phyloP scores from a whole-genome alignment of 2,113 vertebrate species.

The Pyxicephalus adspersus region DNA sequence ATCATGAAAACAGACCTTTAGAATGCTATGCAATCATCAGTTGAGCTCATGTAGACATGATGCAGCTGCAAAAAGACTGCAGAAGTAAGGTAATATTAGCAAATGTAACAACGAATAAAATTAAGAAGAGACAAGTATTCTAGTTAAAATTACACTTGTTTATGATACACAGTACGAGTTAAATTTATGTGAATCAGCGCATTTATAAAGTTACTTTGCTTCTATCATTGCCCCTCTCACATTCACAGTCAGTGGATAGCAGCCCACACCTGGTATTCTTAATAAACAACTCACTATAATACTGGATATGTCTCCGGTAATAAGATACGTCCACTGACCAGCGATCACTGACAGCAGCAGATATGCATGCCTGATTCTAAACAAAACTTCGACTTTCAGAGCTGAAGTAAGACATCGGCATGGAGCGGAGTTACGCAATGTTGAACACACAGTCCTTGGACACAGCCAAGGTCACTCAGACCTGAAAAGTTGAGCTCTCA shows the following conservation, averaged over 20 bases:
- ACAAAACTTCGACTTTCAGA: slow-evolving; percentile 31
- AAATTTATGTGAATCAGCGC: no score
- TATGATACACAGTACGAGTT: no score
- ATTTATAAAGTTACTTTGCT: no score
- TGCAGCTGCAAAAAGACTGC: no score
- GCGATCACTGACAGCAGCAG: slow-evolving; percentile 14
- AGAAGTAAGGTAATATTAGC: no score
- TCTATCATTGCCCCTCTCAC: not conserved
- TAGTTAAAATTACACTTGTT: no score
- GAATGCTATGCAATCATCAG: no score
- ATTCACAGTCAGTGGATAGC: not conserved
- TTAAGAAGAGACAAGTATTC: no score
- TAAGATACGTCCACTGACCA: slow-evolving; percentile 1
- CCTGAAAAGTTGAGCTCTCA: slow-evolving; percentile 14
- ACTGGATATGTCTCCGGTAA: slow-evolving; percentile 7
- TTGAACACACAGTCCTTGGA: slow-evolving; percentile 15
- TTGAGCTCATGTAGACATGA: no score
- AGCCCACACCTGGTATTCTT: slow-evolving; percentile 11
- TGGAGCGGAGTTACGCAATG: slow-evolving; percentile 32
- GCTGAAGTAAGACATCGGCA: slow-evolving; percentile 24
- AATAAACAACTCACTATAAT: not conserved
- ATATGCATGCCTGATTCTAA: slow-evolving; percentile 43
- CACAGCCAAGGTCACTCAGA: slow-evolving; percentile 37
- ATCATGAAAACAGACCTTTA: no score
- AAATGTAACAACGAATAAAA: no score